Percentiles rank a stretch among this genome's conserved stretches.
These are phyloP conservation scores for Synergus umbraculus DNA, from an alignment of 2,888 invertebrate genomes.

Conservation along the genomic window DNA sequence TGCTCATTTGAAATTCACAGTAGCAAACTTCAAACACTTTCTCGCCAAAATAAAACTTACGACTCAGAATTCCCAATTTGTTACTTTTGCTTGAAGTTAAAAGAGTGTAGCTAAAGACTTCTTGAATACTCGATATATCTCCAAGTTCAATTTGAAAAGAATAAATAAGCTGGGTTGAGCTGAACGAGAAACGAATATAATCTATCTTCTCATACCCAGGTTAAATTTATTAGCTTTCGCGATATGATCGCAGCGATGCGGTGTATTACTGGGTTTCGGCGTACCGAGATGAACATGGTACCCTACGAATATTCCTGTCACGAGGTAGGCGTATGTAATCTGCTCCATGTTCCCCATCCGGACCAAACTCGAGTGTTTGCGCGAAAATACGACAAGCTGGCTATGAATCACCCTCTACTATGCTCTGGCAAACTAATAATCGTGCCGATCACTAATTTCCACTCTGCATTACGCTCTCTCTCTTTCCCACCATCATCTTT, in stretches of 20 bases:
- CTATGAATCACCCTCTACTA: conserved; percentile 72
- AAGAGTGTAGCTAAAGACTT: neutral
- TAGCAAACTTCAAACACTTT: neutral
- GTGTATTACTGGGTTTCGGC: conserved; percentile 66
- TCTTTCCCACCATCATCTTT: conserved; percentile 46
- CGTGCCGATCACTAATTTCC: conserved; percentile 70
- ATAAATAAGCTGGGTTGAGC: conserved; percentile 3
- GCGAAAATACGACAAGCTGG: conserved; percentile 73
- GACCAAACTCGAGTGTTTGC: conserved; percentile 67
- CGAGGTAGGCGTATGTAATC: conserved; percentile 61
- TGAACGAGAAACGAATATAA: conserved; percentile 46
- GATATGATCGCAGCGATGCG: conserved; percentile 66
- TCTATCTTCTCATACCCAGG: conserved; percentile 45
- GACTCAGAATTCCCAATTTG: neutral
- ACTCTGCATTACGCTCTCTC: conserved; percentile 44
- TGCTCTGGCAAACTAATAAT: conserved; percentile 68
- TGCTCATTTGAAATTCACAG: conserved; percentile 4
- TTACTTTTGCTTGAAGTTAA: no score
- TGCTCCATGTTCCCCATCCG: conserved; percentile 72
- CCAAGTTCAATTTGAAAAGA: neutral
- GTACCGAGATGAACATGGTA: conserved; percentile 68
- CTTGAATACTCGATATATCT: neutral
- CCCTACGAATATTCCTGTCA: conserved; percentile 75
- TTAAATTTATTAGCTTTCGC: conserved; percentile 70
- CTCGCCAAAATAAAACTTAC: neutral